A percentile compares a stretch with the other conserved stretches of the same genome.
These are phyloP conservation scores for Phylloscopus whistleri DNA, from an alignment of 2,113 vertebrate genomes.

Conservation along the genomic window DNA sequence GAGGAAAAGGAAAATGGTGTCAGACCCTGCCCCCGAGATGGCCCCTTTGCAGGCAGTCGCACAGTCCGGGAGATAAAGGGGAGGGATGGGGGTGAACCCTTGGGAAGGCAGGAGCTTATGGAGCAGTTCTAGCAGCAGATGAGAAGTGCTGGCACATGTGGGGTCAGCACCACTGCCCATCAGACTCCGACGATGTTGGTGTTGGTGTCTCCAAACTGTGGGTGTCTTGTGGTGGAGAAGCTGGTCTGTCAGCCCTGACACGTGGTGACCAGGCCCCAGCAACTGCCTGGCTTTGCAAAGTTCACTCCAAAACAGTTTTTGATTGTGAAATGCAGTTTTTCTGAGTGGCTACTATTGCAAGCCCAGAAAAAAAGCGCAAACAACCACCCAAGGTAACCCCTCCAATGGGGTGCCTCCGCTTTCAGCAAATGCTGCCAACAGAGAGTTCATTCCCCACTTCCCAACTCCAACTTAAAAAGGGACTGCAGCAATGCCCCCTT, in stretches of 20 bases:
- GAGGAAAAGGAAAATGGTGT: neutral
- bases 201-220: neutral
- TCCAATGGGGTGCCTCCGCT: rapidly evolving
- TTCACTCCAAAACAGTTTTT: neutral
- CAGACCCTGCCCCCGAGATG: too few relatives aligned
- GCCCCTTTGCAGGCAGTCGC: rapidly evolving
- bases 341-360: neutral
- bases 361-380: neutral
- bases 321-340: neutral
- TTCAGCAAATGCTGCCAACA: neutral
- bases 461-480: neutral
- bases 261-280: rapidly evolving
- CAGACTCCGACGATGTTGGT: neutral
- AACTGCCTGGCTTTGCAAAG: neutral
- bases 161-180: neutral
- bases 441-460: neutral
- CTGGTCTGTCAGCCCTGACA: rapidly evolving
- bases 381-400: neutral
- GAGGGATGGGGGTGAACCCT: neutral
- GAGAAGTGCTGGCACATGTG: neutral
- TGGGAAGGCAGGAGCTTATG: neutral
- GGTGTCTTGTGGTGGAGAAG: neutral
- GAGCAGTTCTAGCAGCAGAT: rapidly evolving
- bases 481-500: neutral
- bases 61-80: neutral